phyloP scores from a whole-genome alignment of 2,888 invertebrate species.

The Amphipoea oculea region DNA sequence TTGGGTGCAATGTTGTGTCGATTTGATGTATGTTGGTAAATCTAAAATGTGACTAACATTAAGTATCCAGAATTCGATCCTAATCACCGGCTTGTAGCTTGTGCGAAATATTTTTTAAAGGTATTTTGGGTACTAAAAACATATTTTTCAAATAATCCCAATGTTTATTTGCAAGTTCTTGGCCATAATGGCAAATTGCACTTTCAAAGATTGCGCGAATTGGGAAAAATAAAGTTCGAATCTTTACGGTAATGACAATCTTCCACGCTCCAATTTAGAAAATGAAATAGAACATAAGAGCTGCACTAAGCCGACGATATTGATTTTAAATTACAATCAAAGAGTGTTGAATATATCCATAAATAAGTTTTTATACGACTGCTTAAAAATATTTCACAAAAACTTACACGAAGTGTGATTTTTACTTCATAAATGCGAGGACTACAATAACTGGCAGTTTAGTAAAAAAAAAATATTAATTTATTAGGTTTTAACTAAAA shows the following conservation, averaged over 20 bases:
- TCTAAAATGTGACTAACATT: conserved; percentile 29
- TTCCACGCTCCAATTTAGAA: neutral
- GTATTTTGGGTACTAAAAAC: neutral
- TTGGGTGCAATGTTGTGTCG: conserved; percentile 23
- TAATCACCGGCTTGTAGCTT: conserved; percentile 12
- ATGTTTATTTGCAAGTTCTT: conserved; percentile 2
- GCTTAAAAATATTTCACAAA: conserved; percentile 69
- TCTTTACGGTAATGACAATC: neutral
- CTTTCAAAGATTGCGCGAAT: neutral
- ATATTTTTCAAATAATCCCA: neutral
- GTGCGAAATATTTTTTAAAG: neutral
- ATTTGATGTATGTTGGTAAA: conserved; percentile 20
- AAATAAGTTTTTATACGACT: conserved; percentile 44
- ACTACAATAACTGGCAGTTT: conserved; percentile 85
- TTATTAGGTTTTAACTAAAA: conserved; percentile 71
- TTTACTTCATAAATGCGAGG: conserved; percentile 84
- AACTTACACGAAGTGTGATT: conserved; percentile 68
- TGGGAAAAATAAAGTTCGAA: neutral
- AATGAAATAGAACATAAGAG: neutral
- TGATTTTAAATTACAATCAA: conserved; percentile 13
- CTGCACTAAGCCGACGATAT: conserved; percentile 8
- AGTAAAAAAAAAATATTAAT: conserved; percentile 69
- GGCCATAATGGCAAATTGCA: neutral
- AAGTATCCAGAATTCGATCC: conserved; percentile 25
- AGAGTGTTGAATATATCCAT: conserved; percentile 8